phyloP scores from a whole-genome alignment of 1,140 invertebrate genomes.

The Eriosoma lanigerum region DNA sequence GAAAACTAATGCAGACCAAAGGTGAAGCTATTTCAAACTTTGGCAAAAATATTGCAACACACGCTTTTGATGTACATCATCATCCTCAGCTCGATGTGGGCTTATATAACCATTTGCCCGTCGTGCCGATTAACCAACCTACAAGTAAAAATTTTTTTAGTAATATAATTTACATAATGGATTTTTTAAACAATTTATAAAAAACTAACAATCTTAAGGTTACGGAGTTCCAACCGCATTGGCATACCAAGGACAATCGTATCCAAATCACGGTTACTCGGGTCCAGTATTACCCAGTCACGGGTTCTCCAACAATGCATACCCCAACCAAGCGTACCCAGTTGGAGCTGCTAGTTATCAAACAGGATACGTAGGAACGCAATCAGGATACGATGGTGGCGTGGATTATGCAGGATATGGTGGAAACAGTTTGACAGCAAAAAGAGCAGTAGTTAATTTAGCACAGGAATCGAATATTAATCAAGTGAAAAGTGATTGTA shows the following conservation, averaged over 20 bases:
- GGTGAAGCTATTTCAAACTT: constrained; percentile 74
- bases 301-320: not conserved
- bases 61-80: constrained; percentile 62
- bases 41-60: constrained; percentile 74
- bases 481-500: constrained; percentile 4
- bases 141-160: not conserved
- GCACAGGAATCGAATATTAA: not conserved
- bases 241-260: not conserved
- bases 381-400: not conserved
- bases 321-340: not conserved
- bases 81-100: constrained; percentile 13
- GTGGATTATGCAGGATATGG: not conserved
- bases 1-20: constrained; percentile 69
- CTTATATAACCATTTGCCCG: constrained; percentile 8
- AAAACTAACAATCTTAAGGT: not conserved
- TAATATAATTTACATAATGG: too few species aligned
- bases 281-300: not conserved
- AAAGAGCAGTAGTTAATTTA: not conserved
- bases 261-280: not conserved
- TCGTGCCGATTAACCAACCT: not conserved
- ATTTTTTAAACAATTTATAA: not conserved
- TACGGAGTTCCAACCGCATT: constrained; percentile 1
- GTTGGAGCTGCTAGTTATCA: not conserved
- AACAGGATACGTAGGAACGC: not conserved
- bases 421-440: not conserved